These are phyloP conservation scores for Periophthalmodon schlosseri DNA, from an alignment of 2,113 vertebrate species.

Conservation along the genomic window DNA sequence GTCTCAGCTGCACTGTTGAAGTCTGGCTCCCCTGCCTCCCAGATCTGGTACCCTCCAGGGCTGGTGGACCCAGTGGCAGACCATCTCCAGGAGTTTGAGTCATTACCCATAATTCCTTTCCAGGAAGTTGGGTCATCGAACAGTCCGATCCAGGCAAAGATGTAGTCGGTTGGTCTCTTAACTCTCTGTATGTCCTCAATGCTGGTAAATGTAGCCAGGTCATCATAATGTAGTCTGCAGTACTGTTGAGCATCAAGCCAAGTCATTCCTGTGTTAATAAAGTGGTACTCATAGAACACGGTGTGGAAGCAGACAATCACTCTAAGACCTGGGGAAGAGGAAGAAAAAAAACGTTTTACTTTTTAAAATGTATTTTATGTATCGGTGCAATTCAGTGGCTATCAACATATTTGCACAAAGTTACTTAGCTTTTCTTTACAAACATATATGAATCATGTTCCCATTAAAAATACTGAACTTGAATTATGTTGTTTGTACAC, in stretches of 20 bases:
- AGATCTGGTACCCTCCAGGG: neutral
- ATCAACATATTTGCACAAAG: no score
- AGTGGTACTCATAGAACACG: neutral
- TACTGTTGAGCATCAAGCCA: neutral
- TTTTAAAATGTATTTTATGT: no score
- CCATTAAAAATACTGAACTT: no score
- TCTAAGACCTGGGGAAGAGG: neutral
- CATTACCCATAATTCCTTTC: neutral
- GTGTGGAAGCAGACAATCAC: neutral
- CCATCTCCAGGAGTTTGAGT: neutral
- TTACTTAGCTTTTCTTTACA: no score
- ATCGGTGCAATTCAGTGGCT: no score
- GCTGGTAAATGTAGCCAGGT: slow-evolving; percentile 3
- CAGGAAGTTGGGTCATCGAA: neutral
- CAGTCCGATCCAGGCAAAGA: neutral
- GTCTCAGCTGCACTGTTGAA: neutral
- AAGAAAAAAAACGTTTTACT: no score
- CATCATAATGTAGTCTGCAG: neutral
- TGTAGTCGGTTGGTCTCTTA: neutral
- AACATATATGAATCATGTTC: no score
- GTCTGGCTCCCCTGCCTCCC: neutral
- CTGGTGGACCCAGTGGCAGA: neutral
- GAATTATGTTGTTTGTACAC: no score
- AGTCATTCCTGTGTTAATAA: neutral
- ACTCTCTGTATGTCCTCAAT: neutral